These are phyloP conservation scores for Loriculus beryllinus DNA, from an alignment of 2,797 vertebrate species.

Conservation along the genomic window DNA sequence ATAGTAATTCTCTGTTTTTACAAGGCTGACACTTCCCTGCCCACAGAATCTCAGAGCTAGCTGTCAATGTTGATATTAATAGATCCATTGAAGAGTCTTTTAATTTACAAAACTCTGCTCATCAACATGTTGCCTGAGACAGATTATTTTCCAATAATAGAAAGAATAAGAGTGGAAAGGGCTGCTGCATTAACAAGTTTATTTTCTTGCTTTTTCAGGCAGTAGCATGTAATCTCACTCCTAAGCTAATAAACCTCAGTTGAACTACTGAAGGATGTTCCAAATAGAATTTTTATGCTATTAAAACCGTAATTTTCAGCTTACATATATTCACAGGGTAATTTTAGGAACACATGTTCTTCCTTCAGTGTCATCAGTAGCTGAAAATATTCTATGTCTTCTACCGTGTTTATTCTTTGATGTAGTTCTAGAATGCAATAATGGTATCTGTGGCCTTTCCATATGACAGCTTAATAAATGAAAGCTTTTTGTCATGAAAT, in stretches of 20 bases:
- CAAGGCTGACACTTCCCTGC: neutral
- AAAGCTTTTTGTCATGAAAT: neutral
- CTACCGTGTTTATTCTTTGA: neutral
- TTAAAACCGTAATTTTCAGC: neutral
- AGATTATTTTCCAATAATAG: neutral
- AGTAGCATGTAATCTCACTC: neutral
- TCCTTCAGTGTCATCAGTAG: neutral
- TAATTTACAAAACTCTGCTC: neutral
- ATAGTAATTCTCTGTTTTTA: neutral
- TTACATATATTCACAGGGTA: neutral
- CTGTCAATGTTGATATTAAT: neutral
- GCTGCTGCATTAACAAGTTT: neutral
- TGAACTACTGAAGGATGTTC: neutral
- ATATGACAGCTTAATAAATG: neutral
- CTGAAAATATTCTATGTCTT: neutral
- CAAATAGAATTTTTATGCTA: neutral
- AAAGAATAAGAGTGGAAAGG: neutral
- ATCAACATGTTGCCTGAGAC: neutral
- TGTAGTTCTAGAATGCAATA: neutral
- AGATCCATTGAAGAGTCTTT: neutral
- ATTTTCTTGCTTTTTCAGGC: neutral
- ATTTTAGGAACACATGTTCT: neutral
- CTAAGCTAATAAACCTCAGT: neutral
- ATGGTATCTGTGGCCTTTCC: neutral
- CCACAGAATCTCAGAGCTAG: neutral